Percentiles rank a stretch among this genome's conserved stretches.
phyloP scores from a whole-genome alignment of 1,140 invertebrate species.

The Papilio aristodemus region DNA sequence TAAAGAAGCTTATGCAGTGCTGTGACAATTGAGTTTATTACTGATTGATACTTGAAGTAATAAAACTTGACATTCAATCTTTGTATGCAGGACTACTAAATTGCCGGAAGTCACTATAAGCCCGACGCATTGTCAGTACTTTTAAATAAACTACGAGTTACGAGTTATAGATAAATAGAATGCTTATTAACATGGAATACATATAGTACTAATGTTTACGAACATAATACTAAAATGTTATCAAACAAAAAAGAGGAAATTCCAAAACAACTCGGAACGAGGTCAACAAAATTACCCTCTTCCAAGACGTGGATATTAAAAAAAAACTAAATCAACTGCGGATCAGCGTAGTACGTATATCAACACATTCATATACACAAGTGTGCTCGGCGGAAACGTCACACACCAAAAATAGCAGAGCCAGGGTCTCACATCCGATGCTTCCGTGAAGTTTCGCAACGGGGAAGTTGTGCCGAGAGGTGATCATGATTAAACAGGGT shows the following conservation, averaged over 20 bases:
- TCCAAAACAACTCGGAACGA: constrained; percentile 37
- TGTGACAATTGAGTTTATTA: not conserved
- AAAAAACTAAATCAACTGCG: constrained; percentile 19
- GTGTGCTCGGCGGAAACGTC: constrained; percentile 52
- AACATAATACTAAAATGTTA: constrained; percentile 32
- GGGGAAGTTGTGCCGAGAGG: constrained; percentile 47
- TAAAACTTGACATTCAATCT: constrained; percentile 22
- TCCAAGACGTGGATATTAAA: constrained; percentile 1
- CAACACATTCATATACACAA: constrained; percentile 26
- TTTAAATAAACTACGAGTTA: not conserved
- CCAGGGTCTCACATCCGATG: constrained; percentile 58
- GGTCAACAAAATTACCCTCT: constrained; percentile 39
- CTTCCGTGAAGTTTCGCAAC: constrained; percentile 59
- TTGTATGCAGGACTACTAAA: constrained; percentile 12
- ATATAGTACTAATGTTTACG: not conserved
- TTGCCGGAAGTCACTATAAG: constrained; percentile 13
- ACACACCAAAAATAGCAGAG: constrained; percentile 66
- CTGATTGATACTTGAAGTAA: constrained; percentile 10
- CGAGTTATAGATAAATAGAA: not conserved
- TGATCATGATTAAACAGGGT: constrained; percentile 45
- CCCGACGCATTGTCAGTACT: constrained; percentile 4
- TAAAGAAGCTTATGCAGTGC: not conserved
- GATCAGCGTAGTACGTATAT: constrained; percentile 38
- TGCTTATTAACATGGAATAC: constrained; percentile 4
- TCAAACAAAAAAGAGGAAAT: constrained; percentile 45